A percentile compares a stretch with the other conserved stretches of the same genome.
phyloP scores from a whole-genome alignment of 2,113 vertebrate genomes.

The Xiphias gladius region DNA sequence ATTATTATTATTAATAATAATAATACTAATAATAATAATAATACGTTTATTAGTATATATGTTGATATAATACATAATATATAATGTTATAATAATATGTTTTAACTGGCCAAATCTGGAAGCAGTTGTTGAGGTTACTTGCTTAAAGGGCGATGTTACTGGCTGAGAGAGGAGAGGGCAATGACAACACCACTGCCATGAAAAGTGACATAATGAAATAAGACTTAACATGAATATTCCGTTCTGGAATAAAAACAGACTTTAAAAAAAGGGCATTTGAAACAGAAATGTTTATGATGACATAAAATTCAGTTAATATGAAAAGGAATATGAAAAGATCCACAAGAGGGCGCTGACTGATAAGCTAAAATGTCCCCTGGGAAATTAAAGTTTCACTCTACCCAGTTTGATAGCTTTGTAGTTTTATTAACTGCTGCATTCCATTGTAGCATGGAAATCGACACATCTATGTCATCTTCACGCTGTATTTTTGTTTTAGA shows the following conservation, averaged over 20 bases:
- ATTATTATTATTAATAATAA: too few species aligned
- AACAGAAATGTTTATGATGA: not conserved
- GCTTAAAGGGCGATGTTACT: too few species aligned
- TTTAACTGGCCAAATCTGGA: too few species aligned
- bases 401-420: not conserved
- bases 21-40: too few species aligned
- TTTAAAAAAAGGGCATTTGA: not conserved
- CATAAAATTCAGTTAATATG: not conserved
- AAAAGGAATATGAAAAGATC: not conserved
- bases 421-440: not conserved
- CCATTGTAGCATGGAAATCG: not conserved
- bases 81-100: too few species aligned
- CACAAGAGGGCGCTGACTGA: slow-evolving; percentile 11
- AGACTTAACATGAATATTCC: not conserved
- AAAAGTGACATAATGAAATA: not conserved
- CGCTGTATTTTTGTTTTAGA: not conserved
- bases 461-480: not conserved
- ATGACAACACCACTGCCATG: not conserved
- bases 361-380: not conserved
- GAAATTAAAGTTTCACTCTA: not conserved
- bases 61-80: too few species aligned
- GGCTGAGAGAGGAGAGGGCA: not conserved
- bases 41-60: too few species aligned
- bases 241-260: too few species aligned
- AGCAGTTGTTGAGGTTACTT: too few species aligned